These are phyloP conservation scores for Empis stercorea DNA, from an alignment of 2,888 invertebrate species.

Conservation along the genomic window DNA sequence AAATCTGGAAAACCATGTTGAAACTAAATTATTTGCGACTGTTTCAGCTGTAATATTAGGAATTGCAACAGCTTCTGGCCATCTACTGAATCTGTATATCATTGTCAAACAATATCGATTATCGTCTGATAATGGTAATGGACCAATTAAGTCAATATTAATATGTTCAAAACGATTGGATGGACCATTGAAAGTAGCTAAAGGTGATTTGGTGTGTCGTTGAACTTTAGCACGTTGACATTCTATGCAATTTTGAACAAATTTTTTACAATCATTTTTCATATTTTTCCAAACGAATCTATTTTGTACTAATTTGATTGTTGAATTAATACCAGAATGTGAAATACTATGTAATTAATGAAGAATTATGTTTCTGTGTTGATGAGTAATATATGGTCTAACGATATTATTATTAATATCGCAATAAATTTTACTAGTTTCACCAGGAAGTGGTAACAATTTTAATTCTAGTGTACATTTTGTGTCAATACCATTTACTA, in stretches of 20 bases:
- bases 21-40: constrained; percentile 28
- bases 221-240: constrained; percentile 16
- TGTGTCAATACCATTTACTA: too few species aligned
- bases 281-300: constrained; percentile 15
- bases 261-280: constrained; percentile 10
- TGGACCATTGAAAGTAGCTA: not conserved
- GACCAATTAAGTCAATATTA: constrained; percentile 6
- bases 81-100: constrained; percentile 12
- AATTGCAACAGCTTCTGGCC: constrained; percentile 16
- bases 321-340: too few species aligned
- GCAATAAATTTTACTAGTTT: too few species aligned
- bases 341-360: too few species aligned
- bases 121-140: not conserved
- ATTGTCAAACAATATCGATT: constrained; percentile 22
- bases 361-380: too few species aligned
- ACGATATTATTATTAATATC: too few species aligned
- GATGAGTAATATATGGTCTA: too few species aligned
- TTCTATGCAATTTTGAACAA: constrained; percentile 7
- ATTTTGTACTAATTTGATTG: not conserved
- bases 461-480: too few species aligned
- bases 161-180: not conserved
- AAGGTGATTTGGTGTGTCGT: too few species aligned
- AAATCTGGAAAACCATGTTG: too few species aligned
- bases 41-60: constrained; percentile 13
- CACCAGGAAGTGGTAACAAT: too few species aligned